Evolutionary conservation across 2,113 vertebrate species (phyloP).

Genomic region (Tor tambroides): DNA sequence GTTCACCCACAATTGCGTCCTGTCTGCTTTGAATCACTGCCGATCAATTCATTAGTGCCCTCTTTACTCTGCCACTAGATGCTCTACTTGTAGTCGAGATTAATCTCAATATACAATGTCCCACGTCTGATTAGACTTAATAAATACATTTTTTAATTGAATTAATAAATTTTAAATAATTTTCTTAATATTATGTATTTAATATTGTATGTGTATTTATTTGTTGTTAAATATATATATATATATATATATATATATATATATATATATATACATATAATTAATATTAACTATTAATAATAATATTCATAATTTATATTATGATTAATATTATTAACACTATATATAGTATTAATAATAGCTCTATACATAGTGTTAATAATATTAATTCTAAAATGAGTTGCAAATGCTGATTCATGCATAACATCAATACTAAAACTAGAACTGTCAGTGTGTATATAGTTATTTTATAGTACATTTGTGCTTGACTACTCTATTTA

Average conservation of each 20-base stretch:
- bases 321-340: too few species aligned
- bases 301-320: too few species aligned
- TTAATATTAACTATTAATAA: too few species aligned
- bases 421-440: too few species aligned
- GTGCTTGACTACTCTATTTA: background rate
- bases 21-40: background rate
- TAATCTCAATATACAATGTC: background rate
- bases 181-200: background rate
- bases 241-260: background rate
- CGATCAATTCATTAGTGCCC: background rate
- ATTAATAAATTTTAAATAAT: background rate
- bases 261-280: too few species aligned
- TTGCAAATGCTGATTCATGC: too few species aligned
- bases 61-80: conserved; percentile 5
- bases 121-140: background rate
- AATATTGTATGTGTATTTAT: too few species aligned
- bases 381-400: too few species aligned
- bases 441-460: background rate
- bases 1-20: conserved; percentile 9
- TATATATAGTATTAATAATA: too few species aligned
- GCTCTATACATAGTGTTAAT: too few species aligned
- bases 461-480: background rate
- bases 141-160: too few species aligned
- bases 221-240: too few species aligned
- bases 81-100: background rate